A percentile compares a stretch with the other conserved stretches of the same genome.
phyloP scores from a whole-genome alignment of 53 echinoderm and acorn worm genomes.

The Zoroaster sp. region DNA sequence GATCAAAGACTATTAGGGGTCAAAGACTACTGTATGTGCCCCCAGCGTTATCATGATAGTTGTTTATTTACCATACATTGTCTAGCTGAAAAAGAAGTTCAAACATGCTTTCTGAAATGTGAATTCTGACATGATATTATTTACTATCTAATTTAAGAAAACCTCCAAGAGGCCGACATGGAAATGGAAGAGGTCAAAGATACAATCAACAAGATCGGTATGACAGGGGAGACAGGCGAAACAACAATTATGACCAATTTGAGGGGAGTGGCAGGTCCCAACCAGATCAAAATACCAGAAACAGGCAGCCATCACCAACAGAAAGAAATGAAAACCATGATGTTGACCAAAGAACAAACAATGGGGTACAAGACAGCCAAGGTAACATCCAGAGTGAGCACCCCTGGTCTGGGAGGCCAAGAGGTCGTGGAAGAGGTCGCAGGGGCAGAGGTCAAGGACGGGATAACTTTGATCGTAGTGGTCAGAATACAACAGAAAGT shows the following conservation, averaged over 20 bases:
- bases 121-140: neutral
- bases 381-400: neutral
- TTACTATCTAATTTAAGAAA: neutral
- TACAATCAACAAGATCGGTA: neutral
- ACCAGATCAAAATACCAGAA: neutral
- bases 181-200: neutral
- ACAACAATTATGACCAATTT: neutral
- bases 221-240: neutral
- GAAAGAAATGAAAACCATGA: neutral
- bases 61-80: no score
- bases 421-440: constrained; percentile 45
- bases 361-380: neutral
- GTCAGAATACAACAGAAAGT: neutral
- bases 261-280: neutral
- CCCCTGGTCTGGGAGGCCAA: constrained; percentile 6
- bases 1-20: neutral
- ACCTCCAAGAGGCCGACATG: neutral
- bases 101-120: neutral
- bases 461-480: neutral
- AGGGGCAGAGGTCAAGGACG: neutral
- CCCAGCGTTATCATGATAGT: no score
- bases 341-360: neutral
- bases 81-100: neutral
- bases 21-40: no score
- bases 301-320: neutral